A percentile compares a stretch with the other conserved stretches of the same genome.
Evolutionary conservation across 2,113 vertebrate genomes (phyloP).

Genomic region (Odocoileus hemionus): DNA sequence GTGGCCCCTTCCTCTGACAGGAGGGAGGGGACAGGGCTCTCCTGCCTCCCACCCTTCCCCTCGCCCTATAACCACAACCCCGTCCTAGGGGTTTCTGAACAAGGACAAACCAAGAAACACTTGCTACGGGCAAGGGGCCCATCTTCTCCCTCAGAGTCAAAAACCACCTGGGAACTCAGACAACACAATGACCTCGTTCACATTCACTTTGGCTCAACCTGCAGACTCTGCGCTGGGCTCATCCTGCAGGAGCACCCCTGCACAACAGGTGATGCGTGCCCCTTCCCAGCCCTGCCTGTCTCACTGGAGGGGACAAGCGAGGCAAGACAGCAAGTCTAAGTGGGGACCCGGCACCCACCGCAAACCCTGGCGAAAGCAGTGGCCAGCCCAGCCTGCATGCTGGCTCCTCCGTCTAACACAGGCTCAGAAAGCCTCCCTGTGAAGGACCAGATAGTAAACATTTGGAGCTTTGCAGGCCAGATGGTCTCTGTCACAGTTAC

Average conservation of each 20-base stretch:
- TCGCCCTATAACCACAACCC: not conserved
- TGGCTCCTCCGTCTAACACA: not conserved
- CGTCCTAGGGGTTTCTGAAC: not conserved
- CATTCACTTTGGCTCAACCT: too few species aligned
- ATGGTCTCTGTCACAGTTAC: not conserved
- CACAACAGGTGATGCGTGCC: too few species aligned
- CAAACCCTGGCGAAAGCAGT: not conserved
- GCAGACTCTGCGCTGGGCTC: fast-evolving
- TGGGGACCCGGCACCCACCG: not conserved
- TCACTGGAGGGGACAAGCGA: not conserved
- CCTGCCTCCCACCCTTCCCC: too few species aligned
- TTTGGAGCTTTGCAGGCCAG: not conserved
- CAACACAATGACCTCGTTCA: fast-evolving
- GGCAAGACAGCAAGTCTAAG: not conserved
- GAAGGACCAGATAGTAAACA: not conserved
- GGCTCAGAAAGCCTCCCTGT: not conserved
- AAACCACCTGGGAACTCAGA: too few species aligned
- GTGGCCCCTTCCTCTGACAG: not conserved
- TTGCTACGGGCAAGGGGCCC: fast-evolving
- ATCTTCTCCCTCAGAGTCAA: not conserved
- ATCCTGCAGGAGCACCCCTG: fast-evolving
- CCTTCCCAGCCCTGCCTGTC: not conserved
- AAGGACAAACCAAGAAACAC: not conserved
- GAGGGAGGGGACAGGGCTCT: fast-evolving
- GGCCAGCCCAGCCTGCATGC: too few species aligned